A percentile compares a stretch with the other conserved stretches of the same genome.
phyloP scores from a whole-genome alignment of 92 coral and sea anemone genomes.

The Epizoanthus ramosus region DNA sequence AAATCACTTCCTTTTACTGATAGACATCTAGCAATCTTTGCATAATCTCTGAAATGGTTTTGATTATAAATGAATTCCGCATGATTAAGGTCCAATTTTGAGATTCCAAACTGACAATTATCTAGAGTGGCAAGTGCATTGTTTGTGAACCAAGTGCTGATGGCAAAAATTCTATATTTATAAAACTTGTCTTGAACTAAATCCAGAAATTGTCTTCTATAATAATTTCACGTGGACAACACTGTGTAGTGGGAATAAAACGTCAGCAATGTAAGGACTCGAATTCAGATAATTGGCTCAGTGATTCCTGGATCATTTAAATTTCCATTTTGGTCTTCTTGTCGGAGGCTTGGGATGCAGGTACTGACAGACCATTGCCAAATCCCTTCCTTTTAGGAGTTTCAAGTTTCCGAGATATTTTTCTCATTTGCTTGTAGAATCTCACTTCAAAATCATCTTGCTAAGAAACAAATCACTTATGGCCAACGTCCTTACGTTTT shows the following conservation, averaged over 20 bases:
- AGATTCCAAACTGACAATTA: background rate
- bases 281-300: slow-evolving; percentile 21
- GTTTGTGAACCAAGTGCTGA: background rate
- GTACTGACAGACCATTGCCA: slow-evolving; percentile 33
- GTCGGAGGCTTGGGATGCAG: background rate
- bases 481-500: background rate
- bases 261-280: slow-evolving; percentile 4
- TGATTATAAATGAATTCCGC: background rate
- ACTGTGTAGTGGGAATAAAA: background rate
- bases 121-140: background rate
- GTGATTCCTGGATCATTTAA: background rate
- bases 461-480: background rate
- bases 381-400: slow-evolving; percentile 27
- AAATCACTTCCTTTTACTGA: too few relatives aligned
- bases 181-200: background rate
- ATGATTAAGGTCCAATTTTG: background rate
- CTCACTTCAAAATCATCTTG: background rate
- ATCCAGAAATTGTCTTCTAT: background rate
- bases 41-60: background rate
- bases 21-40: too few relatives aligned
- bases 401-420: slow-evolving; percentile 42
- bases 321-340: slow-evolving; percentile 12
- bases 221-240: background rate
- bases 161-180: background rate
- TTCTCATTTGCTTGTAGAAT: slow-evolving; percentile 16